Evolutionary conservation across 35 echinoderm and acorn worm genomes (phyloP).

Genomic region (Antedon bifida): DNA sequence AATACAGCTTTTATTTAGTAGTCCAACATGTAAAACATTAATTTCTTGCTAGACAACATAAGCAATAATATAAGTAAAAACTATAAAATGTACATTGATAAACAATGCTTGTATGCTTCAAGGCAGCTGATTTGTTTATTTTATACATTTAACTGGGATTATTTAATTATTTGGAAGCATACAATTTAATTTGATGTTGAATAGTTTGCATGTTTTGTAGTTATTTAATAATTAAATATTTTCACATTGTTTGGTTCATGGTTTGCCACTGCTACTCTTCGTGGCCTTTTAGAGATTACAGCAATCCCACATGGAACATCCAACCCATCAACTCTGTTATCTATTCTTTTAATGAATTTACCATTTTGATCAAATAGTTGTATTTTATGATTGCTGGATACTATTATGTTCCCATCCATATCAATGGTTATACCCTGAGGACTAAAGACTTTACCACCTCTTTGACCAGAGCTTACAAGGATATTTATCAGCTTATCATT

Average conservation of each 20-base stretch:
- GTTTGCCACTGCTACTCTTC: neutral
- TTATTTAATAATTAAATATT: neutral
- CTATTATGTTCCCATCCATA: neutral
- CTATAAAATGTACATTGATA: too few species aligned
- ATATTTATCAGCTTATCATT: neutral
- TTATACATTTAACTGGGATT: too few species aligned
- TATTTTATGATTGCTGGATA: neutral
- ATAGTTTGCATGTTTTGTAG: too few species aligned
- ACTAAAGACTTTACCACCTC: neutral
- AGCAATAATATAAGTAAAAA: too few species aligned
- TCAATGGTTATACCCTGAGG: neutral
- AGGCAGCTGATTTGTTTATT: too few species aligned
- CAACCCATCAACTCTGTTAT: neutral
- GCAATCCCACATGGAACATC: neutral
- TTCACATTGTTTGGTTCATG: neutral
- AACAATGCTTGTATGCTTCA: too few species aligned
- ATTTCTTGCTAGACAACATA: too few species aligned
- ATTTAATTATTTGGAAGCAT: too few species aligned
- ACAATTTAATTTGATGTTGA: too few species aligned
- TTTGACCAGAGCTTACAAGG: neutral
- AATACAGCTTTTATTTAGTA: too few species aligned
- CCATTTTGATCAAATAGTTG: neutral
- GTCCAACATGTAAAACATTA: too few species aligned
- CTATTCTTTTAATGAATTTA: neutral
- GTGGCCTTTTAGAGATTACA: neutral